Evolutionary conservation across 1,140 invertebrate genomes (phyloP), one percentile per base, ranked within the genome.

Genomic region (Drosophila sturtevanti): DNA sequence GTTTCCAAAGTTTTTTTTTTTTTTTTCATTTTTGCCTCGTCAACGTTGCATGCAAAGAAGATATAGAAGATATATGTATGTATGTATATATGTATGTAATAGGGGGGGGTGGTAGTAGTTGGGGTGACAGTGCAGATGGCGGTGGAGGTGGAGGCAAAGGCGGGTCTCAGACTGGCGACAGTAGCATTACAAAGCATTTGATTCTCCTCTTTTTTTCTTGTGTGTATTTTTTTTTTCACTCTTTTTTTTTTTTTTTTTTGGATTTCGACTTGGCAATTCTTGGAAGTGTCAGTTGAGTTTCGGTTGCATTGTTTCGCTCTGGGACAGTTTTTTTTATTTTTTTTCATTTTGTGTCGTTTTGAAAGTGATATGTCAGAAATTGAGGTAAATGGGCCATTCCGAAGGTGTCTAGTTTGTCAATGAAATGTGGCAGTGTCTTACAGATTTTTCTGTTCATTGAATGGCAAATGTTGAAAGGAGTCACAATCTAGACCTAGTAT

Each of bases 1-100:
- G 77, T 81, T 81, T 87, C 60, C 41, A 21, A 48, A 48, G 41
- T 81, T 82, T 56, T 72, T 51, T 18, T 10, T 22, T 54, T 31
- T 34, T 21, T 34, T 16, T 55, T n/a, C n/a, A n/a, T 62, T 61
- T 79, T 69, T 71, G 68, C 71, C 79, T 68, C 68, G 71, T 86
- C 81, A 81, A 86, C 65, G 74, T 86, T 76, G 81, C 78, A 85
- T 86, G 74, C 75, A 87, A 87, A 87, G 75, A 69, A 79, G 60
- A 68, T 21, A 48, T 48, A 48, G 41, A n/a, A n/a, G n/a, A n/a
- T n/a, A n/a, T n/a, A n/a, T n/a, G n/a, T n/a, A n/a, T n/a, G n/a
- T n/a, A n/a, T n/a, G n/a, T n/a, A n/a, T n/a, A n/a, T n/a, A n/a
- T n/a, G n/a, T n/a, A n/a, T n/a, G 61, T 59, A 41, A n/a, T 35